These are phyloP conservation scores for Datnioides undecimradiatus DNA, from an alignment of 2,113 vertebrate genomes.

Conservation along the genomic window DNA sequence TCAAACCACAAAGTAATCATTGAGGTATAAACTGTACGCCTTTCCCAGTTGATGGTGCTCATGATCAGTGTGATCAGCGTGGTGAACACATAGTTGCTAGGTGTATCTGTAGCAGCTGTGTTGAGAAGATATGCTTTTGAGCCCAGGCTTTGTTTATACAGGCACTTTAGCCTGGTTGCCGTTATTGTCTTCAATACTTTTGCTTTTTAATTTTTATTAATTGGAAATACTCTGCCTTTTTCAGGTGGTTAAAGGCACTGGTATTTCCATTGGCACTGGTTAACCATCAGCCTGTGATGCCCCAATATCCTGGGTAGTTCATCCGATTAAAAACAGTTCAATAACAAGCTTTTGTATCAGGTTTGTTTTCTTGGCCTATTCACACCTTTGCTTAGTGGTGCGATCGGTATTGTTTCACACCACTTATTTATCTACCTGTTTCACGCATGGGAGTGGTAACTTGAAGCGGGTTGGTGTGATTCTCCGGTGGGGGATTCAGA, in stretches of 20 bases:
- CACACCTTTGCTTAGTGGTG: not conserved
- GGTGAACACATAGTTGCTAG: constrained; percentile 72
- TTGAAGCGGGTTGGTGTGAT: constrained; percentile 92
- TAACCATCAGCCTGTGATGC: constrained; percentile 90
- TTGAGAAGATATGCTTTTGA: constrained; percentile 32
- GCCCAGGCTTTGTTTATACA: not conserved
- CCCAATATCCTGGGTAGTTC: constrained; percentile 90
- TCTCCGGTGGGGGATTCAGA: constrained; percentile 88
- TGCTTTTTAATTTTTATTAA: not conserved
- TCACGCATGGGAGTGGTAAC: constrained; percentile 87
- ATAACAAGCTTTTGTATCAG: constrained; percentile 12
- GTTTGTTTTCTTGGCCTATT: constrained; percentile 29
- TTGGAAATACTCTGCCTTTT: not conserved
- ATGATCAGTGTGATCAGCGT: constrained; percentile 90
- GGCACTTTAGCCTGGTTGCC: not conserved
- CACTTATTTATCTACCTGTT: constrained; percentile 19
- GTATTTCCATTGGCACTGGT: constrained; percentile 88
- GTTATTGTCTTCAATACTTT: not conserved
- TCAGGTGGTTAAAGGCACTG: constrained; percentile 89
- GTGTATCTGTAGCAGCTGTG: constrained; percentile 51
- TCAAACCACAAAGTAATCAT: not conserved
- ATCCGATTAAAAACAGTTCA: constrained; percentile 27
- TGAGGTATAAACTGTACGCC: not conserved
- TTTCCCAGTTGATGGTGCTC: constrained; percentile 90
- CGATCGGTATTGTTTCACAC: not conserved